Conservation (phyloP, 2,888 invertebrate genomes). For the Athalia circularis region DNA sequence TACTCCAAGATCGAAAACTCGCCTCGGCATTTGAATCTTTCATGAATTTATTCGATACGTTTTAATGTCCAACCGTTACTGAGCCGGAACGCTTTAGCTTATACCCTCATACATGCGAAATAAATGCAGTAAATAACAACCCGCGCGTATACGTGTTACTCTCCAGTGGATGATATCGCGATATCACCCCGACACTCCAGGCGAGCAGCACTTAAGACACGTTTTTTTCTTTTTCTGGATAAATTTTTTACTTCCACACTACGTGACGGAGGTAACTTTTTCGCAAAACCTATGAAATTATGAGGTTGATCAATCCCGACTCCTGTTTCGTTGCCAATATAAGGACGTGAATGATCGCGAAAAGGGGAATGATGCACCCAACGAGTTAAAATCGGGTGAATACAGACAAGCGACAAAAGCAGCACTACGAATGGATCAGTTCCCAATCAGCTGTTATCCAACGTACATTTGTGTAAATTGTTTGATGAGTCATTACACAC, state of each 20-base stretch:
- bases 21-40: slow-evolving; percentile 49
- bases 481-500: too few relatives aligned
- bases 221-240: not conserved
- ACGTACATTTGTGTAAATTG: too few relatives aligned
- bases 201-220: not conserved
- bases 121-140: slow-evolving; percentile 36
- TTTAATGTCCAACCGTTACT: slow-evolving; percentile 50
- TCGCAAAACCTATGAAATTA: too few relatives aligned
- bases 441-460: too few relatives aligned
- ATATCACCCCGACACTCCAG: slow-evolving; percentile 7
- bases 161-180: not conserved
- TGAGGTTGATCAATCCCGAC: too few relatives aligned
- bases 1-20: slow-evolving; percentile 45
- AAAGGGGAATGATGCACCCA: too few relatives aligned
- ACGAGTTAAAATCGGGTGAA: too few relatives aligned
- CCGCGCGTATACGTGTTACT: not conserved
- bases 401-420: too few relatives aligned
- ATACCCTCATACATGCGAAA: slow-evolving; percentile 43
- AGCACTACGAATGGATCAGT: too few relatives aligned
- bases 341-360: not conserved
- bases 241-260: too few relatives aligned
- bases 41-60: slow-evolving; percentile 59
- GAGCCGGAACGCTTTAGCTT: slow-evolving; percentile 14
- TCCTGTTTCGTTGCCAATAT: not conserved
- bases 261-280: too few relatives aligned